These are phyloP conservation scores for Reticulitermes speratus DNA, from an alignment of 1,140 invertebrate genomes.

Conservation along the genomic window DNA sequence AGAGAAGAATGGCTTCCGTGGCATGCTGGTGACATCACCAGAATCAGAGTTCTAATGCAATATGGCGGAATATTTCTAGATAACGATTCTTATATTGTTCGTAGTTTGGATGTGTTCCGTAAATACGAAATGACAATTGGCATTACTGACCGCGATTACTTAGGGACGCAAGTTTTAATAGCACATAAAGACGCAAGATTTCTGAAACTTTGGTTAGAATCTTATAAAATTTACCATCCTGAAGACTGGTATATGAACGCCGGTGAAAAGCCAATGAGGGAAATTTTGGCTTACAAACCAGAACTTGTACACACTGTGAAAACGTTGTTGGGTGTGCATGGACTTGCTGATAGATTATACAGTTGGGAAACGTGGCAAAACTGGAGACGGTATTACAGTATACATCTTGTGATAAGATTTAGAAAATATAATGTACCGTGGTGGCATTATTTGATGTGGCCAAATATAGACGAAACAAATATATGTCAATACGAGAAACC, in stretches of 20 bases:
- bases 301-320: background rate
- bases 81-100: constrained; percentile 38
- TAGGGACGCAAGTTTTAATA: constrained; percentile 37
- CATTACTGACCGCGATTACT: constrained; percentile 37
- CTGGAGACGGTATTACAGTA: background rate
- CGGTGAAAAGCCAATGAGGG: constrained; percentile 30
- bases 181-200: constrained; percentile 35
- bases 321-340: background rate
- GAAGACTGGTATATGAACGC: constrained; percentile 33
- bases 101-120: constrained; percentile 37
- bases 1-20: background rate
- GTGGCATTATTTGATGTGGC: background rate
- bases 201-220: constrained; percentile 25
- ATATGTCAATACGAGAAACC: background rate
- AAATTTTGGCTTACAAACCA: background rate
- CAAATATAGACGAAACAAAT: background rate
- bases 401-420: background rate
- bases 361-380: background rate
- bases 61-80: constrained; percentile 41
- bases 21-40: constrained; percentile 38
- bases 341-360: background rate
- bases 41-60: constrained; percentile 37
- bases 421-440: background rate
- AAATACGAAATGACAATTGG: constrained; percentile 44
- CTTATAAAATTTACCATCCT: constrained; percentile 30